phyloP scores from a whole-genome alignment of 2,888 invertebrate genomes.

The Fragum fragum region DNA sequence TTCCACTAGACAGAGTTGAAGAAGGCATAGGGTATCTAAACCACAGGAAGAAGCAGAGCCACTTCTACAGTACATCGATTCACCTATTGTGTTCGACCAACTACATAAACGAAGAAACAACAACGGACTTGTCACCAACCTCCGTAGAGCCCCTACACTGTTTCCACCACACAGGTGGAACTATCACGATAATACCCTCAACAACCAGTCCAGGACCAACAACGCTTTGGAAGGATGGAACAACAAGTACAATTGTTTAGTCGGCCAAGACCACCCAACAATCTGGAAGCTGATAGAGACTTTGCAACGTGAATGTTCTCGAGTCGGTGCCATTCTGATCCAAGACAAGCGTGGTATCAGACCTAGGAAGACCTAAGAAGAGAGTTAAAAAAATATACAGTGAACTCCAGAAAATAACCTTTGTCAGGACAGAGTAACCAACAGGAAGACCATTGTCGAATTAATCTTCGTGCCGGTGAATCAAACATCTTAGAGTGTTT shows the following conservation, averaged over 20 bases:
- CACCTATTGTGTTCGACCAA: slow-evolving; percentile 19
- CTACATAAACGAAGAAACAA: slow-evolving; percentile 18
- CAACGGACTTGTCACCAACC: slow-evolving; percentile 1
- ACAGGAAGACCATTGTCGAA: slow-evolving; percentile 13
- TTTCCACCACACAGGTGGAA: slow-evolving; percentile 15
- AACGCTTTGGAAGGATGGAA: slow-evolving; percentile 22
- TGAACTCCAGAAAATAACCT: slow-evolving; percentile 20
- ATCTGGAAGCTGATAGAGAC: slow-evolving; percentile 22
- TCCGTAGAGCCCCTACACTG: slow-evolving; percentile 9
- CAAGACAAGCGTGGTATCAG: slow-evolving; percentile 23
- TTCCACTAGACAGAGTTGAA: slow-evolving; percentile 10
- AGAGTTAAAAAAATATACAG: slow-evolving; percentile 23
- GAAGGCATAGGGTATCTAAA: slow-evolving; percentile 19
- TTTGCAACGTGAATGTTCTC: slow-evolving; percentile 21
- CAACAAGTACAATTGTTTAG: slow-evolving; percentile 18
- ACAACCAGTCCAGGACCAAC: background rate
- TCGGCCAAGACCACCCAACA: slow-evolving; percentile 19
- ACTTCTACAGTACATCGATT: slow-evolving; percentile 24
- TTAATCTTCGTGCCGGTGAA: slow-evolving; percentile 18
- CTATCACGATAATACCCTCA: background rate
- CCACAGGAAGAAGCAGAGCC: slow-evolving; percentile 20
- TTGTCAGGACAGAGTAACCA: slow-evolving; percentile 20
- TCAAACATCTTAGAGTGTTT: slow-evolving; percentile 12
- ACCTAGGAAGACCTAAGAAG: slow-evolving; percentile 26
- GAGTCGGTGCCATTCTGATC: slow-evolving; percentile 8